Conservation (phyloP, 2,888 invertebrate genomes). For the Machimus atricapillus region DNA sequence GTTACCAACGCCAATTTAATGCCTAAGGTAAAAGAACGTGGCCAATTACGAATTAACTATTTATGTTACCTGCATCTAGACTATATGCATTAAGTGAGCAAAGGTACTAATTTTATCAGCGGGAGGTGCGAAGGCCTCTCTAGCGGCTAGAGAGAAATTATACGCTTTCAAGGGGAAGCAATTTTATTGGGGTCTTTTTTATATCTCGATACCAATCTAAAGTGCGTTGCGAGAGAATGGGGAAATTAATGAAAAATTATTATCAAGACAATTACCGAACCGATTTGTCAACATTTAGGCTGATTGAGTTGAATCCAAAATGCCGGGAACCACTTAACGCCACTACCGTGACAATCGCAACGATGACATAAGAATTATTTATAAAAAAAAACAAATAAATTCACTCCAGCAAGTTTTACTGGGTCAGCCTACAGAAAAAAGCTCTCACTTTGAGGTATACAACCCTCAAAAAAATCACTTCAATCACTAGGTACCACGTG, state of each 20-base stretch:
- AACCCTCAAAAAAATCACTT: background rate
- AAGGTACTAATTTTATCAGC: background rate
- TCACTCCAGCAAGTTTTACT: background rate
- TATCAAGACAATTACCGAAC: background rate
- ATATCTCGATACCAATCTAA: background rate
- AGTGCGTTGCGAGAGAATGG: background rate
- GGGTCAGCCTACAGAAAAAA: background rate
- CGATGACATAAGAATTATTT: slow-evolving; percentile 18
- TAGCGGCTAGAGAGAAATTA: background rate
- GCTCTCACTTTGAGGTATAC: background rate
- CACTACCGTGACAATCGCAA: background rate
- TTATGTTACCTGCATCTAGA: background rate
- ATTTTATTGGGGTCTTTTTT: background rate
- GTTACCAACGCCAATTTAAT: background rate
- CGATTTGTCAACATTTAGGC: background rate
- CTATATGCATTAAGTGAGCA: background rate
- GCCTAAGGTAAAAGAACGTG: background rate
- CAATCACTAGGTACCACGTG: background rate
- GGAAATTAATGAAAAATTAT: background rate
- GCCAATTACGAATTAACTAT: background rate
- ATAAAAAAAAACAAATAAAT: background rate
- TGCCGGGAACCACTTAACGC: background rate
- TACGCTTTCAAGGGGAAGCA: background rate
- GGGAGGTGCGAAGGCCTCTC: background rate
- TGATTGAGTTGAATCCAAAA: background rate